Conservation (phyloP, 2,797 vertebrate genomes). For the Hyperoplus immaculatus region DNA sequence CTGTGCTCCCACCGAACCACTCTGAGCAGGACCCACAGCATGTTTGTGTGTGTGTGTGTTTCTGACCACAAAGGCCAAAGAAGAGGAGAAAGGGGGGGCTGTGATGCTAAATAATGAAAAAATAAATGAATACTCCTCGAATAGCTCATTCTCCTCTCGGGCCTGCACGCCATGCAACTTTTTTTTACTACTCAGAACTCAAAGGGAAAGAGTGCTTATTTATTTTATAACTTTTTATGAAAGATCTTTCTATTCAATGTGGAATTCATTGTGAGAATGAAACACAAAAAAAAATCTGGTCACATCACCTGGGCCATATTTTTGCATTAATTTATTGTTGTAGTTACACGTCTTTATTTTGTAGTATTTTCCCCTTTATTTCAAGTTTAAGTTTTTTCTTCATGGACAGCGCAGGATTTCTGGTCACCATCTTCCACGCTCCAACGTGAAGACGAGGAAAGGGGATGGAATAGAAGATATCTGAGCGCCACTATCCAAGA, state of each 20-base stretch:
- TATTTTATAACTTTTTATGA: conserved; percentile 99
- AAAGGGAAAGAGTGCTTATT: conserved; percentile 94
- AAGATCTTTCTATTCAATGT: conserved; percentile 93
- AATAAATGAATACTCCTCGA: conserved; percentile 67
- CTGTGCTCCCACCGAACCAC: conserved; percentile 9
- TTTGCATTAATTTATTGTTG: conserved; percentile 78
- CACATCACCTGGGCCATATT: conserved; percentile 53
- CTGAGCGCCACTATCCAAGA: conserved; percentile 29
- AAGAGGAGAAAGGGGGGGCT: conserved; percentile 44
- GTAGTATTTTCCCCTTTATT: conserved; percentile 42
- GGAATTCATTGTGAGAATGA: conserved; percentile 61
- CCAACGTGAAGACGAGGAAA: conserved; percentile 33
- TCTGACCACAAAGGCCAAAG: conserved; percentile 56
- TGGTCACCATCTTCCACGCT: conserved; percentile 12
- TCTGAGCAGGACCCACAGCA: conserved; percentile 34
- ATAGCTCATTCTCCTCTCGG: conserved; percentile 54
- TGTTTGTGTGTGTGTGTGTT: conserved; percentile 53
- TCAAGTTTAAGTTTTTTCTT: conserved; percentile 28
- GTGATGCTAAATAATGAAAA: conserved; percentile 50
- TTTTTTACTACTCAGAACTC: conserved; percentile 91
- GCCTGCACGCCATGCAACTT: conserved; percentile 84
- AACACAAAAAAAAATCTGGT: conserved; percentile 52
- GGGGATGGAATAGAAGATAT: conserved; percentile 8
- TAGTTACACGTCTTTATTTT: conserved; percentile 47
- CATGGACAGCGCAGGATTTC: conserved; percentile 15